Base-by-base conservation (phyloP, 2,888 invertebrate genomes). In the Boloria euphrosyne region DNA sequence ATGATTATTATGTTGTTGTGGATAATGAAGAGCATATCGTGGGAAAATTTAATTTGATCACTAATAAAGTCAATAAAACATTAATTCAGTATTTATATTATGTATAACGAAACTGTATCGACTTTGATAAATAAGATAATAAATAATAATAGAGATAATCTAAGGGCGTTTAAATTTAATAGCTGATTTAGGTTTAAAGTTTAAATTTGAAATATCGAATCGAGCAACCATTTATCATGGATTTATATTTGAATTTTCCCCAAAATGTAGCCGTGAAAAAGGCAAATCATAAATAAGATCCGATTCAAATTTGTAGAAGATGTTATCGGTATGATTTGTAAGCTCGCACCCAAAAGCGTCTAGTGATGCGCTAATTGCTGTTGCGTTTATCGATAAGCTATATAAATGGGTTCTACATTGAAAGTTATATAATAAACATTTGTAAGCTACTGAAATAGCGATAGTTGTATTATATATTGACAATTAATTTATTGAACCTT, bases 271-370 rank as follows among this genome's bases (percentile, higher is more conserved):
- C 91, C 86, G 91, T 91, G 90, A 92, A 92, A 92, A 90, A 90
- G 90, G 89, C 91, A 89, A 91, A 92, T 92, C 92, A 89, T 93
- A 92, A 93, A 93, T 91, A 92, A 92, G 90, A 90, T 92, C 92
- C 91, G 93, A 91, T 92, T 92, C 93, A 92, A 92, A 93, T 92
- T 93, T 93, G 92, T 92, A 89, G 89, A 91, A 91, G 93, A 93
- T 93, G 89, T 82, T 92, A 93, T 93, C 93, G 77, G 80, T 84
- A 87, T 92, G 92, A 93, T 92, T 92, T 92, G 85, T 92, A 81
- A 85, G 85, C 90, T 91, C 90, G 89, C 89, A 89, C 89, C 87
- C 90, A 86, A 87, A 85, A 88, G 85, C 85, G 84, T 84, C 86
- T 91, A 92, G 92, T 91, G 92, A 89, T 87, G 92, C 83, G 86